Base-by-base conservation (phyloP, 2,888 invertebrate species). In the Lasioglossum malachurum region DNA sequence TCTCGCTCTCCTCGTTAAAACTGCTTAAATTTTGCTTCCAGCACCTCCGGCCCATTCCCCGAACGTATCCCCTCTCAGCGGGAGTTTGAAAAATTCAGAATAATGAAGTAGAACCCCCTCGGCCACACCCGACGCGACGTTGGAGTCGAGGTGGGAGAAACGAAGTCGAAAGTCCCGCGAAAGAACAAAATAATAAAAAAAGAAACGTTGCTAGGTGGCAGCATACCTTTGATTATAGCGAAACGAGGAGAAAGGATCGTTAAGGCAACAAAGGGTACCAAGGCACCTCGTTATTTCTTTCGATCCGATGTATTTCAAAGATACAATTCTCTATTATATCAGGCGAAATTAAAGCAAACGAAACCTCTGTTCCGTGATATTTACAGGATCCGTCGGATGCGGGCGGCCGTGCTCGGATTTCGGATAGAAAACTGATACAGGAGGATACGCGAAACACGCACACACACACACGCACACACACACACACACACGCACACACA, bases 201-300 rank as follows among this genome's bases (percentile, higher is more conserved):
- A 78, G 8, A 23, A 71, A 71, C 12, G n/a, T 35, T 12, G 27
- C 41, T 10, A 14, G 49, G 71, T 16, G 60, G 60, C 71, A 35
- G 49, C 27, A n/a, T 49, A 60, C 74, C 78, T 84, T 84, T 72
- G 71, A 75, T 84, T 78, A 72, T 75, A 44, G 53, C 78, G 60
- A 75, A 84, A 84, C 84, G 71, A 84, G 71, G 78, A 84, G 75
- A 83, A 84, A 71, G 75, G 71, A 84, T 84, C 84, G 84, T 71
- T 72, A 78, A 64, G 75, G 71, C 78, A 84, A 84, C 78, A 78
- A 84, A 84, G 69, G 60, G 35, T 84, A 60, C 27, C 46, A 57
- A 84, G 78, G 78, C 84, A 57, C 78, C 78, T 71, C 84, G 84
- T 84, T 84, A 84, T 72, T 84, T 78, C 84, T 75, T 72, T 75